Base-by-base conservation (phyloP, 1,140 invertebrate species). In the Argopecten irradians region DNA sequence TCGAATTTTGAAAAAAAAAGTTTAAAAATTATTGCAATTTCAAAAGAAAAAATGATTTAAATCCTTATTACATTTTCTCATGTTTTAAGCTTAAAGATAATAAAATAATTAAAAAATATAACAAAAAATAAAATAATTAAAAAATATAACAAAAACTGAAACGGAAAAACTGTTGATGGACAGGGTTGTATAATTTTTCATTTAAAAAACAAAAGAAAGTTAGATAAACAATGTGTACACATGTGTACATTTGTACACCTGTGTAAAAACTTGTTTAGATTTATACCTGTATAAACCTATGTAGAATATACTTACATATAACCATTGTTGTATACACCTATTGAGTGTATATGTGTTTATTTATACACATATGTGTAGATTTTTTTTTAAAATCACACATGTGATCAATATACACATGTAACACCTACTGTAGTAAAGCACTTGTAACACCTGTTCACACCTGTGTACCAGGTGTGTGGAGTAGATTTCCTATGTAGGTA, bases 221-320 rank as follows among this genome's bases (percentile, higher is more conserved):
- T 28, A 71, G 22, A 71, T 71, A 71, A 71, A n/a, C 55, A 71
- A 28, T 71, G n/a, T 71, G 14, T n/a, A 71, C 36, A 39, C 55
- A 71, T n/a, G 7, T 3, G 55, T 71, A 5, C 28, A 28, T 16
- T 3, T 28, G 16, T 71, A 71, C 22, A 71, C 55, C 22, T 71
- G 55, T 71, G 22, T 71, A 71, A 71, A 71, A 7, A 11, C 16
- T 22, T 19, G 16, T 55, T 3, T 19, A 28, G 14, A 28, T 71
- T n/a, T 71, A 71, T 7, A 71, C 55, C n/a, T 71, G 55, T 71
- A 28, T n/a, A 46, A 28, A 71, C 55, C n/a, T 71, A 71, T 28
- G 55, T 71, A 71, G 22, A 71, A 28, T 28, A n/a, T n/a, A 71
- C 55, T 71, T 71, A 71, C n/a, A 71, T 71, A 71, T 71, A 71